phyloP scores from a whole-genome alignment of 1,140 invertebrate genomes.

The Drosophila cardini region DNA sequence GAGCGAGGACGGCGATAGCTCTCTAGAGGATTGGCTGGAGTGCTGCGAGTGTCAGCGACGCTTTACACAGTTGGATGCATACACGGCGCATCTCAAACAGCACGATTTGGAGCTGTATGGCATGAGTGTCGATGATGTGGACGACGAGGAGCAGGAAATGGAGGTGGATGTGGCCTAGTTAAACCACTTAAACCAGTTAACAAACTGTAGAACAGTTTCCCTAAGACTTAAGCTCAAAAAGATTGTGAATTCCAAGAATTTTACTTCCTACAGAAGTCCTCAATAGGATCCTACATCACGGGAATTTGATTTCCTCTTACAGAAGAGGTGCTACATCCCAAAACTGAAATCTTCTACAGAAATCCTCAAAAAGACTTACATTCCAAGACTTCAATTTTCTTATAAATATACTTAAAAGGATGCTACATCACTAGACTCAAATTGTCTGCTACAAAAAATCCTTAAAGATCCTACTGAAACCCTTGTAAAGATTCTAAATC shows the following conservation, averaged over 20 bases:
- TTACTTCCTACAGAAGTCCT: neutral
- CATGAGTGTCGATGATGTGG: conserved; percentile 64
- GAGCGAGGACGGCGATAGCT: conserved; percentile 65
- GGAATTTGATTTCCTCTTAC: too few species aligned
- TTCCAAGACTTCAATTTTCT: too few species aligned
- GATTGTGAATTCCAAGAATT: neutral
- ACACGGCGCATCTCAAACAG: conserved; percentile 73
- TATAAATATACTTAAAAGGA: too few species aligned
- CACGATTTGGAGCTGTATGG: conserved; percentile 72
- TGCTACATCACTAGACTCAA: too few species aligned
- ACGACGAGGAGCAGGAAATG: conserved; percentile 64
- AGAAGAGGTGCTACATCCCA: too few species aligned
- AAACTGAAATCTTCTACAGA: too few species aligned
- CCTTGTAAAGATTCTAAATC: too few species aligned
- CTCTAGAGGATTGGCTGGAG: conserved; percentile 71
- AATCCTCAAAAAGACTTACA: too few species aligned
- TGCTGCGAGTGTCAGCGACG: conserved; percentile 75
- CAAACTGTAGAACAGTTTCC: neutral
- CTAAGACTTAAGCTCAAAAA: neutral
- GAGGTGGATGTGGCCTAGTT: conserved; percentile 69
- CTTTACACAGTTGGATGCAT: conserved; percentile 72
- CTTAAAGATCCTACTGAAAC: too few species aligned
- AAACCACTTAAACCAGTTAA: neutral
- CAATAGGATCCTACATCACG: too few species aligned
- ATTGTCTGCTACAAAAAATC: too few species aligned